Base-by-base conservation (phyloP, 2,113 vertebrate species). In the Sander vitreus region DNA sequence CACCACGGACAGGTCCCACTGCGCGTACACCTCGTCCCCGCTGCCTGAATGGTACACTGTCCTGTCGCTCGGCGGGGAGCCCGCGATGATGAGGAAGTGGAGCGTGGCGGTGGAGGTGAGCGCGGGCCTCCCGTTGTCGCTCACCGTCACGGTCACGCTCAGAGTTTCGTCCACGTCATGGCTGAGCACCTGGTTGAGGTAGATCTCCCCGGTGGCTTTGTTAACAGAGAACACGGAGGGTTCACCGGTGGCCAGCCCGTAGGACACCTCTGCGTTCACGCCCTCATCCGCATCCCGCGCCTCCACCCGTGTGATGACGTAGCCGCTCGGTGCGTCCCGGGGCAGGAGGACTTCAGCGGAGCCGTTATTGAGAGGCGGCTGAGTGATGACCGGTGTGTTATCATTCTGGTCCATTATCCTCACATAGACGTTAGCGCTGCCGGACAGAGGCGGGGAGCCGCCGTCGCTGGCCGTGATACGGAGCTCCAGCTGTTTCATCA, bases 341-440 rank as follows among this genome's bases (percentile, higher is more conserved):
- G 97, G 97, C 33, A 99, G 92, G 0, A 93, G 89, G 0, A 99
- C 92, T 82, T 98, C 97, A 0, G 96, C 96, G 0, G 98, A 97
- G 13, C 96, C 96, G 0, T 99, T 99, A 68, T 91, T 93, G 14
- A 97, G 95, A 0, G 89, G 91, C 0, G 98, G 98, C 60, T 97
- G 96, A 2, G 95, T 94, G 79, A 99, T 96, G 43, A 95, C 58
- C 0, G 98, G 98, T 1, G 97, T 91, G 72, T 99, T 99, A 59
- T 99, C 98, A 0, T 99, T 99, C 93, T 98, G 97, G 91, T 99
- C 98, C 72, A 97, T 94, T 33, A 99, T 94, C 59, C 95, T 92
- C 51, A 99, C 95, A 43, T 96, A 96, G 82, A 99, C 95, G 10
- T 93, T 92, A 0, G 98, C 93, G 77, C 94, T 97, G 83, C 97